A percentile compares a stretch with the other conserved stretches of the same genome.
Conservation (phyloP, 2,113 vertebrate species). For the human (Homo sapiens) region GRCh38 chr3:189229001-189229500, state of each 20-base stretch:
- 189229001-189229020: background rate
- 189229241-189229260: background rate
- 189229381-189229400: background rate
- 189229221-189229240: background rate
- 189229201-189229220: background rate
- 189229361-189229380: background rate
- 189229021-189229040: background rate
- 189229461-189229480: background rate
- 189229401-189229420: background rate
- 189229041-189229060: background rate
- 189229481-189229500: background rate
- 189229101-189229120: background rate
- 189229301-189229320: constrained; percentile 24
- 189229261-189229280: background rate
- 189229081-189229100: background rate
- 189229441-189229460: background rate
- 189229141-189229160: background rate
- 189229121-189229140: background rate
- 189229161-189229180: background rate
- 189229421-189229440: background rate
- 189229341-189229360: background rate
- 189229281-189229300: background rate
- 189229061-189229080: background rate
- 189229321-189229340: background rate
- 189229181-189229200: background rate